phyloP scores from a whole-genome alignment of 2,797 vertebrate species.

The Protonibea diacanthus region DNA sequence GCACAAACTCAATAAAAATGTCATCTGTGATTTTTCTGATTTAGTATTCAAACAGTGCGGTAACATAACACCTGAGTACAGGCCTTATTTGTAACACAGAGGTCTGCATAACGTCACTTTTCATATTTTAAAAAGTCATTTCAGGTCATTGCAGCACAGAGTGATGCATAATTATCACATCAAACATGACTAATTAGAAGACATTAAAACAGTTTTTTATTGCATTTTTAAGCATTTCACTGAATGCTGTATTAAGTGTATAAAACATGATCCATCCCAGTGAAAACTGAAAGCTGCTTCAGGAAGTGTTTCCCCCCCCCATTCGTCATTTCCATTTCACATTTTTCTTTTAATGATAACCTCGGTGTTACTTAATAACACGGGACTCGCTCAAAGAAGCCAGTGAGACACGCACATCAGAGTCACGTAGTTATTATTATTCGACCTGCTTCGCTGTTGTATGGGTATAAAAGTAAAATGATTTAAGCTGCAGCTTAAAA shows the following conservation, averaged over 20 bases:
- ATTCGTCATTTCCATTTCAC: not conserved
- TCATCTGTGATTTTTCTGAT: not conserved
- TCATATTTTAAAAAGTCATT: not conserved
- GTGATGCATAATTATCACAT: not conserved
- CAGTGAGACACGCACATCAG: not conserved
- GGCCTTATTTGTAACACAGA: not conserved
- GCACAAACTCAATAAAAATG: conserved; percentile 22
- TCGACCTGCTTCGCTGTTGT: not conserved
- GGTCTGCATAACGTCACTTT: not conserved
- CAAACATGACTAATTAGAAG: not conserved
- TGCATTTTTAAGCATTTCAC: not conserved
- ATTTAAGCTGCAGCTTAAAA: not conserved
- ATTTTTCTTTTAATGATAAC: not conserved
- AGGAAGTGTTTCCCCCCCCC: not conserved
- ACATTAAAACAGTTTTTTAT: not conserved
- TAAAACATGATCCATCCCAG: not conserved
- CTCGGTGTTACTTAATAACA: not conserved
- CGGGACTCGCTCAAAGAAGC: not conserved
- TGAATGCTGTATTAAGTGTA: not conserved
- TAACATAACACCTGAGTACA: not conserved
- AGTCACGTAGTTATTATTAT: not conserved
- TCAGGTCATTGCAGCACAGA: not conserved
- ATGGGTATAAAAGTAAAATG: no score
- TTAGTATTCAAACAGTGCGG: conserved; percentile 10
- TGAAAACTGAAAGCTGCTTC: not conserved